Conservation (phyloP, 2,113 vertebrate species). For the Corythaixoides concolor region DNA sequence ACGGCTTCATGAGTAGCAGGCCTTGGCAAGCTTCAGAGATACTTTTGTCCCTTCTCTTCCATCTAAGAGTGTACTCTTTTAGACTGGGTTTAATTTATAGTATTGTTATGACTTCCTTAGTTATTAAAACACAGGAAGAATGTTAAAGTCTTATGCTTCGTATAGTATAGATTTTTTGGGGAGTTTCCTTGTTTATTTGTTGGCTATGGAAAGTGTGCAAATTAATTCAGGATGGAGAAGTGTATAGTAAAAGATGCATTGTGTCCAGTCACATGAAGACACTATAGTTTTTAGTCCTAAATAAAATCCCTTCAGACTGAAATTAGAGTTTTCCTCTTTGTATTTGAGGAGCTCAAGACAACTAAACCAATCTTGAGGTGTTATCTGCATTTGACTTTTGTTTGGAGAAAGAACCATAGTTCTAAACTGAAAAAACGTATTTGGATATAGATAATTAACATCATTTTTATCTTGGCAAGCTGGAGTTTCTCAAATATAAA, state of each 20-base stretch:
- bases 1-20: background rate
- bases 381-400: background rate
- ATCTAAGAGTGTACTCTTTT: background rate
- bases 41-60: background rate
- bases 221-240: background rate
- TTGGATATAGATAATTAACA: background rate
- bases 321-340: background rate
- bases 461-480: background rate
- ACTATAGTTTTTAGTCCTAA: background rate
- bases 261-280: background rate
- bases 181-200: background rate
- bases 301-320: background rate
- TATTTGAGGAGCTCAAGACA: background rate
- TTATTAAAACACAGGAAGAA: background rate
- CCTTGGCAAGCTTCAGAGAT: background rate
- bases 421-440: background rate
- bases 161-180: background rate
- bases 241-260: background rate
- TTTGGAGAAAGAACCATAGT: background rate
- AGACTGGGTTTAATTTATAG: background rate
- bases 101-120: background rate
- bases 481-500: background rate
- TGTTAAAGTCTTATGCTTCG: background rate
- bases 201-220: background rate
- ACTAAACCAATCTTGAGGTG: background rate